These are phyloP conservation scores for Seira musarum DNA, from an alignment of 2,888 invertebrate genomes.

Conservation along the genomic window DNA sequence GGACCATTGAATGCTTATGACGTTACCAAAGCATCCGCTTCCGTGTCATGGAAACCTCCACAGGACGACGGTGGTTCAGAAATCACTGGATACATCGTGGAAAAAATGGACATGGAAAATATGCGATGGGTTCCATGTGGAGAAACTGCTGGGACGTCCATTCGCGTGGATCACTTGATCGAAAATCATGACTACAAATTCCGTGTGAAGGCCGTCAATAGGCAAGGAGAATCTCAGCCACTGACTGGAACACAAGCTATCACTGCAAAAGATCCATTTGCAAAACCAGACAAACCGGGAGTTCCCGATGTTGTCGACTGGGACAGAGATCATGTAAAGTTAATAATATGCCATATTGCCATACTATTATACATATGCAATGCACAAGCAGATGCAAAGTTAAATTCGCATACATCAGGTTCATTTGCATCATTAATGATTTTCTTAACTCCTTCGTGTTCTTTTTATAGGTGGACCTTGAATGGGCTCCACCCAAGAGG, in stretches of 20 bases:
- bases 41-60: conserved; percentile 94
- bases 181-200: conserved; percentile 98
- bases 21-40: conserved; percentile 94
- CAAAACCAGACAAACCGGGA: conserved; percentile 75
- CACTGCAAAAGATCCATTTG: conserved; percentile 98
- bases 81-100: conserved; percentile 90
- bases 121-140: conserved; percentile 90
- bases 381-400: no score
- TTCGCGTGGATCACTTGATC: conserved; percentile 90
- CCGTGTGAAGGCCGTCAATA: conserved; percentile 96
- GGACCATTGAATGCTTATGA: conserved; percentile 94
- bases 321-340: no score
- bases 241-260: conserved; percentile 90
- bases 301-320: conserved; percentile 92
- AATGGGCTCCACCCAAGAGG: conserved; percentile 91
- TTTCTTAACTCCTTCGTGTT: no score
- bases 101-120: conserved; percentile 93
- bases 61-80: conserved; percentile 97
- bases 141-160: conserved; percentile 79
- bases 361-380: background rate
- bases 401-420: no score
- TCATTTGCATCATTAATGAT: no score
- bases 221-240: conserved; percentile 97
- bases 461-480: no score
- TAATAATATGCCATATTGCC: background rate